These are phyloP conservation scores for Petaurus breviceps DNA, from an alignment of 2,113 vertebrate species.

Conservation along the genomic window DNA sequence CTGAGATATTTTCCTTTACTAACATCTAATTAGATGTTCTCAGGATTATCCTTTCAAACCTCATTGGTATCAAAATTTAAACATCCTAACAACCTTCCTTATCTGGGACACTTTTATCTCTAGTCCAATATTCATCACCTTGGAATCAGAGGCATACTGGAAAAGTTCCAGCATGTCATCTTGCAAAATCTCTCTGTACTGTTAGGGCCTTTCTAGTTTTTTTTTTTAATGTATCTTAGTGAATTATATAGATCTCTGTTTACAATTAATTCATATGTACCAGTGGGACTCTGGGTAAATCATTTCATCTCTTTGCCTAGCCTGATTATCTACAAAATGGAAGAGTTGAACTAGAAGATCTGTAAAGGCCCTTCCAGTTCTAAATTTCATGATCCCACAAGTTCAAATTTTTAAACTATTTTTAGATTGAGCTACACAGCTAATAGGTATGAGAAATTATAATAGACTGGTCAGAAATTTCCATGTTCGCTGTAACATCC, in stretches of 20 bases:
- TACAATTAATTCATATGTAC: not conserved
- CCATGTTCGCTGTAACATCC: slow-evolving; percentile 17
- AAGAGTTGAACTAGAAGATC: not conserved
- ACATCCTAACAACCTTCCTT: slow-evolving; percentile 4
- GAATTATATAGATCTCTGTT: slow-evolving; percentile 21
- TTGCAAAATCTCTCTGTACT: not conserved
- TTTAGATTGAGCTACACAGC: slow-evolving; percentile 27
- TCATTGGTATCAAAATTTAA: slow-evolving; percentile 37
- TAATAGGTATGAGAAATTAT: slow-evolving; percentile 31
- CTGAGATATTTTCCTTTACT: slow-evolving; percentile 50
- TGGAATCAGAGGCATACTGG: slow-evolving; percentile 11
- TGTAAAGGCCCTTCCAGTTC: not conserved
- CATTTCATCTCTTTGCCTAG: not conserved
- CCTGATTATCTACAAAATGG: not conserved
- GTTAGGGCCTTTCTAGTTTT: not conserved
- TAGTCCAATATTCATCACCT: slow-evolving; percentile 9
- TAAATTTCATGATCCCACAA: not conserved
- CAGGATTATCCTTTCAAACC: slow-evolving; percentile 37
- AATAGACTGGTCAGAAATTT: slow-evolving; percentile 37
- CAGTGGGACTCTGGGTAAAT: not conserved
- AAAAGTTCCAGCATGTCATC: not conserved
- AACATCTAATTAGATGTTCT: slow-evolving; percentile 43
- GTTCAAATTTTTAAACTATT: slow-evolving; percentile 16
- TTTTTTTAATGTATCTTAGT: slow-evolving; percentile 19
- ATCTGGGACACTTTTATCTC: not conserved